Evolutionary conservation across 2,797 vertebrate species (phyloP), one percentile per base, ranked within the genome.

Genomic region (Manis pentadactyla): DNA sequence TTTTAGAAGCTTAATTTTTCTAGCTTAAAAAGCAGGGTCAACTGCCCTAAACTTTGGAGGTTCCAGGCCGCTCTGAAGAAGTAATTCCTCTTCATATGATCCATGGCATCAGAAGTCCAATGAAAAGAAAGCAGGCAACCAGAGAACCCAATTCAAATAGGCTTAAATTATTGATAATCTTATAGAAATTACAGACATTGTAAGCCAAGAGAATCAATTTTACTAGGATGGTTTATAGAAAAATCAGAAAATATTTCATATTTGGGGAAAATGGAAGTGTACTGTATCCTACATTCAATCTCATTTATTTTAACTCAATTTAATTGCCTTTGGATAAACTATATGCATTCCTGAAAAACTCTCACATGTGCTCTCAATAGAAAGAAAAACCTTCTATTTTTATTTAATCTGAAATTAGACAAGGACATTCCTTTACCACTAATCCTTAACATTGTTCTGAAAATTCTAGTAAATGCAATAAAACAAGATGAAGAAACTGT

Each of bases 391-490:
- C 55, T 79, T 87, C 73, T 49, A 64, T 94, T 93, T 92, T 21
- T 87, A 74, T 63, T n/a, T 19, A 69, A 78, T 34, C 39, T 86
- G 63, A 93, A 86, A 77, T 93, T 78, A 85, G 46, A 57, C 31
- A 88, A 93, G 23, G 53, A 23, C 8, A 83, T 78, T 84, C 39
- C 14, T 93, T 93, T 97, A 87, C 27, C 39, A 73, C 51, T 92
- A 94, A 89, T 51, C 59, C 8, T 94, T 87, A 75, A 87, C 17
- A 81, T 87, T 93, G 31, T 79, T 93, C 71, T 81, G 31, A 79
- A 97, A 97, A 66, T 71, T 66, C 63, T 81, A 37, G 18, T 75
- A 71, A 94, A 81, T 81, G 6, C 34, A 79, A 8, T 92, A 74
- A 87, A 55, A 78, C 34, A 39, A 61, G 57, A 87, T 75, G 64